phyloP scores from a whole-genome alignment of 2,113 vertebrate genomes.

The Malurus alboscapulatus region DNA sequence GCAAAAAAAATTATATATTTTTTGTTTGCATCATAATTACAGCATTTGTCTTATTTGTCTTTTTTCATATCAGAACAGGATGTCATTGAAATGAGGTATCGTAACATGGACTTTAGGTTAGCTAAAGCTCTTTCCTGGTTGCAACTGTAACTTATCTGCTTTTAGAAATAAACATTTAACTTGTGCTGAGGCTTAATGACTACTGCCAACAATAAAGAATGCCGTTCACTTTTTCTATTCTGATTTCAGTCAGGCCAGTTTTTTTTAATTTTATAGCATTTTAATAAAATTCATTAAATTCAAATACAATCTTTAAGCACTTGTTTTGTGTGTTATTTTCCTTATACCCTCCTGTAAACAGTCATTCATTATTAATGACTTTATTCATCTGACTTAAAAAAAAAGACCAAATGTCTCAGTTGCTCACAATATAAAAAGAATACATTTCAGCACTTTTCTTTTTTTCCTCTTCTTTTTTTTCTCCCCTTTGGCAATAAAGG shows the following conservation, averaged over 20 bases:
- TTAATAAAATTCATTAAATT: not conserved
- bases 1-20: not conserved
- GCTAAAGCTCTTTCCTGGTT: not conserved
- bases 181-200: not conserved
- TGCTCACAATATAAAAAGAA: not conserved
- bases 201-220: not conserved
- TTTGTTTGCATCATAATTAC: not conserved
- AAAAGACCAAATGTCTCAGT: not conserved
- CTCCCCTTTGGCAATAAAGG: fast-evolving
- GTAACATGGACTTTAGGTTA: not conserved
- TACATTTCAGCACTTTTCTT: not conserved
- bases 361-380: not conserved
- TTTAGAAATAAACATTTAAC: not conserved
- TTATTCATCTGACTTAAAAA: not conserved
- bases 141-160: not conserved
- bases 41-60: not conserved
- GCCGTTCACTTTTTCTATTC: not conserved
- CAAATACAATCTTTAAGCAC: not conserved
- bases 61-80: not conserved
- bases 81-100: not conserved
- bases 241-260: not conserved
- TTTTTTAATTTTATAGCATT: not conserved
- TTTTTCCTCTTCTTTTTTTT: fast-evolving
- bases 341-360: not conserved
- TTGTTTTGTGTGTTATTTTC: not conserved